Evolutionary conservation across 2,888 invertebrate genomes (phyloP).

Genomic region (Dermolepida albohirtum): DNA sequence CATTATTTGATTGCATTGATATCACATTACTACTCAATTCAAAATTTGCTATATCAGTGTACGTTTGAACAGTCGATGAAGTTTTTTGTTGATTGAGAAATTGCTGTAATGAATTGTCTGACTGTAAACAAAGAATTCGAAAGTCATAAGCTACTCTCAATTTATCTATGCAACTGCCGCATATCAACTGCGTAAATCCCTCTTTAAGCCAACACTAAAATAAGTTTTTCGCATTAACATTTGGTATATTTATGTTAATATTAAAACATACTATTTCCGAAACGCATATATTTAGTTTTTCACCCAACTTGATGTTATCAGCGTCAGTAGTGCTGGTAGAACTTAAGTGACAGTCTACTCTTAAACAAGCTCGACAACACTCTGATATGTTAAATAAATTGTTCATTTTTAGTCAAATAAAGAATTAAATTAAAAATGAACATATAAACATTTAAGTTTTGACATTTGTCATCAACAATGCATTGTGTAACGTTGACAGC

Average conservation of each 20-base stretch:
- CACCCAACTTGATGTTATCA: constrained; percentile 60
- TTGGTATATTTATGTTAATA: not conserved
- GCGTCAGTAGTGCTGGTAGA: constrained; percentile 57
- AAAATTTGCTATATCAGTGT: constrained; percentile 54
- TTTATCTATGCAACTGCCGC: constrained; percentile 59
- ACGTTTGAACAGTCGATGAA: constrained; percentile 46
- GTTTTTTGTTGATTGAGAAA: constrained; percentile 55
- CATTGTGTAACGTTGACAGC: not conserved
- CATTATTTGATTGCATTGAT: constrained; percentile 48
- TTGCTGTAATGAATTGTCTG: constrained; percentile 58
- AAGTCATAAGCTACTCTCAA: constrained; percentile 60
- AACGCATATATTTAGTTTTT: constrained; percentile 60
- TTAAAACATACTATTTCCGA: constrained; percentile 59
- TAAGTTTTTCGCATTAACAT: constrained; percentile 8
- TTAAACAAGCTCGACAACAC: constrained; percentile 61
- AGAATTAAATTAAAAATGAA: constrained; percentile 15
- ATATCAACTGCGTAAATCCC: constrained; percentile 59
- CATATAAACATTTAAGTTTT: constrained; percentile 10
- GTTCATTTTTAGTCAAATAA: constrained; percentile 48
- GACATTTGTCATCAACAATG: constrained; percentile 1
- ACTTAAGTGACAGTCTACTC: constrained; percentile 59
- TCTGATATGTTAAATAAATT: constrained; percentile 58
- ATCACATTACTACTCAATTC: constrained; percentile 51
- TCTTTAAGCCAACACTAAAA: constrained; percentile 60
- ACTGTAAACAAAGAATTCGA: constrained; percentile 58